Evolutionary conservation across 23 tunicate species (phyloP), one percentile per base, ranked within the genome.

Genomic region (Styela clava): DNA sequence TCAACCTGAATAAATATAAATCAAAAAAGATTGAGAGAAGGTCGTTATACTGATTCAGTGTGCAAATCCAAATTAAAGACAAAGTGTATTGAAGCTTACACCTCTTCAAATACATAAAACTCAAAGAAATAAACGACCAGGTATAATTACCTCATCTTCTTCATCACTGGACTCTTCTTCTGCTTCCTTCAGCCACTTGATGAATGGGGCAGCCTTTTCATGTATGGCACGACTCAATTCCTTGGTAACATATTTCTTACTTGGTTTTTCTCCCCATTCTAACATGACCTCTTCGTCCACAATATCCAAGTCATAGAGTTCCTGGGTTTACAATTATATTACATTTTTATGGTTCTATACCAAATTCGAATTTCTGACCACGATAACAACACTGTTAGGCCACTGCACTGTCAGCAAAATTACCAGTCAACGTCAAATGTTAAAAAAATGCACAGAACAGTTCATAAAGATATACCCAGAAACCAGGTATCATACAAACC

Each of bases 151-250:
- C 69, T 87, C 97, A 44, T 87, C 92, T 29, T 84, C 92, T 25
- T 84, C 89, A 26, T 84, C 91, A 61, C 93, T 88, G 79, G 98
- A 94, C 86, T 95, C 99, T 37, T 86, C 89, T 37, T 95, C 99
- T 27, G 99, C 99, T 44, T 90, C 95, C 70, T 86, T 83, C 61
- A 95, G 84, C 99, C 99, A 95, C 68, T 89, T 86, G 86, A 95
- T 80, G 81, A 95, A 90, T 2, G 91, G 91, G 30, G 84, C 86
- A 35, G 95, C 91, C 36, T 79, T 90, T 29, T 79, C 83, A 63
- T 89, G 91, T 32, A 95, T 86, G 21, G 26, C 37, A 31, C 74
- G 80, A 83, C 95, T 89, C 51, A 95, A 84, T 51, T 89, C 96
- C 82, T 95, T 95, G 33, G 88, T 77, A 23, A 95, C 95, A 68